Evolutionary conservation across 1,140 invertebrate species (phyloP), one percentile per base, ranked within the genome.

Genomic region (Ylistrum balloti): DNA sequence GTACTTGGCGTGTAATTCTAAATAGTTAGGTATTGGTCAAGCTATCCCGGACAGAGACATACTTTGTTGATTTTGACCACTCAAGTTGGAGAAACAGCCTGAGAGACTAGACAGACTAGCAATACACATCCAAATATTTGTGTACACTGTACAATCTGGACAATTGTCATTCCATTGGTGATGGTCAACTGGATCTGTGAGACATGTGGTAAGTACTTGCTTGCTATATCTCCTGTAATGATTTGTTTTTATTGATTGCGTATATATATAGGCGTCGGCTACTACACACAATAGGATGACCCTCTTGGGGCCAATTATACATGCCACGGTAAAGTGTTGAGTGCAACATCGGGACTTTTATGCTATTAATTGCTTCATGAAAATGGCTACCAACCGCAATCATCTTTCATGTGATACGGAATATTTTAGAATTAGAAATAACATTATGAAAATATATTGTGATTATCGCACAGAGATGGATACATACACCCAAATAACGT

Each of bases 21-120:
- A 2, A 74, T n/a, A 17, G 56, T 28, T 2, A 9, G 56, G 56
- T n/a, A 74, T n/a, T 74, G n/a, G 56, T 74, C 56, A 74, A 74
- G 56, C 56, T 74, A 28, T n/a, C 28, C 56, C 56, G 56, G 56
- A 74, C 56, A 74, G n/a, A 74, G 56, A n/a, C n/a, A 7, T 74
- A 74, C 11, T n/a, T 22, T 74, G 56, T 74, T 74, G 56, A 28
- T 74, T 74, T 74, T 74, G 56, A 74, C 56, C 56, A 74, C 56
- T 74, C 56, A 11, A 74, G 56, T 74, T n/a, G n/a, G 28, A 74
- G 56, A 28, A 74, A 17, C 56, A 74, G 56, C 11, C 56, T 1
- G n/a, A 74, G 2, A 74, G 56, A 28, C 56, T 74, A 74, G 56
- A 74, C 56, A 17, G 56, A 28, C 56, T 5, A 74, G n/a, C 56